Percentiles rank a stretch among this genome's conserved stretches.
phyloP scores from a whole-genome alignment of 2,113 vertebrate species.

The Catharus bicknelli region DNA sequence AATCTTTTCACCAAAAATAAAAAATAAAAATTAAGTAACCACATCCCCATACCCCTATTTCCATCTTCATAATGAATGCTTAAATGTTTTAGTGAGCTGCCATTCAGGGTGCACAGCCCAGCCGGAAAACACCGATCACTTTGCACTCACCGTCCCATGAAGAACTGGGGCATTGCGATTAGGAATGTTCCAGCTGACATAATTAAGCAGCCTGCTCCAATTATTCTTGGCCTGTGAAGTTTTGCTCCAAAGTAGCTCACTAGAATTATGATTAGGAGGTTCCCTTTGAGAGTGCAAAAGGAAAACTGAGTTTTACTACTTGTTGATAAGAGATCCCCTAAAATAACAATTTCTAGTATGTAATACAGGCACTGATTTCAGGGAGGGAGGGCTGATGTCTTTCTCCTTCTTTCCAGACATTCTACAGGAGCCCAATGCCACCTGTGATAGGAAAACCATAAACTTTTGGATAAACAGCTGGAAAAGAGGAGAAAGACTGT shows the following conservation, averaged over 20 bases:
- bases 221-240: constrained; percentile 91
- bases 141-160: constrained; percentile 87
- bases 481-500: not conserved
- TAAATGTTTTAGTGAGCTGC: not conserved
- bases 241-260: constrained; percentile 95
- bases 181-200: constrained; percentile 92
- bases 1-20: not conserved
- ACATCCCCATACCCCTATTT: not conserved
- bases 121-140: not conserved
- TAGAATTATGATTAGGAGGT: constrained; percentile 89
- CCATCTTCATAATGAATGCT: not conserved
- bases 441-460: not conserved
- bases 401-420: not conserved
- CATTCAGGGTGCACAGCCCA: not conserved
- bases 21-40: not conserved
- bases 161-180: constrained; percentile 91
- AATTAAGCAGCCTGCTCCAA: constrained; percentile 86
- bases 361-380: not conserved
- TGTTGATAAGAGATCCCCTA: not conserved
- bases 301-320: not conserved
- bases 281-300: constrained; percentile 77
- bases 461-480: not conserved
- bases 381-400: not conserved
- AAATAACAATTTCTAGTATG: not conserved
- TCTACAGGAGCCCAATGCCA: not conserved